Percentiles rank a stretch among this genome's conserved stretches.
Evolutionary conservation across 2,113 vertebrate species (phyloP).

Genomic region (Sceloporus tristichus): DNA sequence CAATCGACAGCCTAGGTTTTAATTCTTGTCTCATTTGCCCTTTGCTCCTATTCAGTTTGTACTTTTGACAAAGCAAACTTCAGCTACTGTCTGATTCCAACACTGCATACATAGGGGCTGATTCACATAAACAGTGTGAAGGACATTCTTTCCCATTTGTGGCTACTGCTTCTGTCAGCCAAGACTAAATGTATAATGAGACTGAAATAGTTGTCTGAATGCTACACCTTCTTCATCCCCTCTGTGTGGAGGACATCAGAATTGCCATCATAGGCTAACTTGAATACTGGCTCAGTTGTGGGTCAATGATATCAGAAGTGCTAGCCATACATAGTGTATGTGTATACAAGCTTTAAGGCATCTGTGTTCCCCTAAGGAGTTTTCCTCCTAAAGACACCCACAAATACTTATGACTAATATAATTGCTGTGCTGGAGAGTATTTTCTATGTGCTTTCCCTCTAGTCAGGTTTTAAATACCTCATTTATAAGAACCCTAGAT

Average conservation of each 20-base stretch:
- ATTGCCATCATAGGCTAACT: no score
- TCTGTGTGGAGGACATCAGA: no score
- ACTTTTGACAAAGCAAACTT: conserved; percentile 4
- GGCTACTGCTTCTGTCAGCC: not conserved
- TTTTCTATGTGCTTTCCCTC: not conserved
- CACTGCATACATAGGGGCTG: not conserved
- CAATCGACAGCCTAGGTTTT: not conserved
- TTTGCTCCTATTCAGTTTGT: conserved; percentile 5
- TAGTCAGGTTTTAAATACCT: not conserved
- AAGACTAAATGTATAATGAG: not conserved
- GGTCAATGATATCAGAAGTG: no score
- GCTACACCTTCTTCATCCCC: not conserved
- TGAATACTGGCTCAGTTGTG: no score
- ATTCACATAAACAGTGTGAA: not conserved
- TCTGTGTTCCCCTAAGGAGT: not conserved
- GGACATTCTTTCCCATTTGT: not conserved
- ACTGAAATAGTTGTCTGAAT: not conserved
- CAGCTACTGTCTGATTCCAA: not conserved
- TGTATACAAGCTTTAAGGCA: not conserved
- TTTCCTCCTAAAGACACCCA: conserved; percentile 13
- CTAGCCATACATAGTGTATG: not conserved
- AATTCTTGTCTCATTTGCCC: not conserved
- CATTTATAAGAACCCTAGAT: conserved; percentile 11
- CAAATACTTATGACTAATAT: conserved; percentile 24
- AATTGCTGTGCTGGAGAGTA: not conserved